Conservation (phyloP, 2,888 invertebrate genomes). For the Anarsia innoxiella region DNA sequence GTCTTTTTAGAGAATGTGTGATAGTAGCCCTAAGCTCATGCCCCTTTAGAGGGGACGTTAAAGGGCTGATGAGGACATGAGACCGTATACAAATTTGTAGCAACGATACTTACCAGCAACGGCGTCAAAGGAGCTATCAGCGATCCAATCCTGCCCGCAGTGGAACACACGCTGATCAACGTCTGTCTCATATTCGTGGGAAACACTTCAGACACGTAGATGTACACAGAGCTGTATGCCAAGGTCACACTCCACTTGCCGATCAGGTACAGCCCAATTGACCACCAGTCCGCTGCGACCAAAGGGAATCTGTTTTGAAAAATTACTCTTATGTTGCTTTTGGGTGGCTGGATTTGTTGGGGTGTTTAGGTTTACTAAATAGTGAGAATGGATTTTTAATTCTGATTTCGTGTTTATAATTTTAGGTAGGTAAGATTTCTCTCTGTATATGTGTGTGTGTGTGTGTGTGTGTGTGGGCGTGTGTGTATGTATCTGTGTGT, state of each 20-base stretch:
- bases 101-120: slow-evolving; percentile 70
- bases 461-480: too few relatives aligned
- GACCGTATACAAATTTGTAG: not conserved
- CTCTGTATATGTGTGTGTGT: too few relatives aligned
- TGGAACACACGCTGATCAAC: slow-evolving; percentile 79
- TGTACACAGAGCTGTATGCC: slow-evolving; percentile 79
- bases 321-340: slow-evolving; percentile 18
- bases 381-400: too few relatives aligned
- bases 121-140: slow-evolving; percentile 80
- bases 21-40: too few relatives aligned
- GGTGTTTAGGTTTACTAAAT: too few relatives aligned
- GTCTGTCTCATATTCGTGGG: slow-evolving; percentile 81
- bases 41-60: too few relatives aligned
- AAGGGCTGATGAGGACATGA: too few relatives aligned
- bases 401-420: too few relatives aligned
- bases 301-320: slow-evolving; percentile 28
- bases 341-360: too few relatives aligned
- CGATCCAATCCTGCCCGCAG: slow-evolving; percentile 79
- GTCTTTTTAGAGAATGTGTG: too few relatives aligned
- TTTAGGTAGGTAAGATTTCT: too few relatives aligned
- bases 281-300: slow-evolving; percentile 64
- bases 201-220: slow-evolving; percentile 81
- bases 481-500: too few relatives aligned
- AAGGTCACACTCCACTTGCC: slow-evolving; percentile 81
- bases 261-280: slow-evolving; percentile 75